These are phyloP conservation scores for Troglohyphantes excavatus DNA, from an alignment of 2,888 invertebrate genomes.

Conservation along the genomic window DNA sequence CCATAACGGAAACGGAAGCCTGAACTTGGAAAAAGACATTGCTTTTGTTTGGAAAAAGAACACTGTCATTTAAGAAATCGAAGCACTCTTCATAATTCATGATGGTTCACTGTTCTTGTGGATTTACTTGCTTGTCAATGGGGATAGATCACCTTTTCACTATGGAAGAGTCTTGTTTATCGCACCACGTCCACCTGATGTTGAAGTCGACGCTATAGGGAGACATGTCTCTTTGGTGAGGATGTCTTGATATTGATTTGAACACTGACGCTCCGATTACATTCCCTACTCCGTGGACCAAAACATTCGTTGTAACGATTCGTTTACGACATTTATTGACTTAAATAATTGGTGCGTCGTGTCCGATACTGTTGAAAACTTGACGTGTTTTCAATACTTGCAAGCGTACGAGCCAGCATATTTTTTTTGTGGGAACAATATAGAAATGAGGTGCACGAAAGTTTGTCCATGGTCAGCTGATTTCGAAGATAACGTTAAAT, in stretches of 20 bases:
- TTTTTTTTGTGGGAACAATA: too few relatives aligned
- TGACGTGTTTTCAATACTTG: not conserved
- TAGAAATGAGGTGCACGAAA: too few relatives aligned
- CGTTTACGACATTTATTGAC: not conserved
- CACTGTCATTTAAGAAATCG: not conserved
- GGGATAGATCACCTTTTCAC: not conserved
- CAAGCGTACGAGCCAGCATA: too few relatives aligned
- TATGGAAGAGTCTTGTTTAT: not conserved
- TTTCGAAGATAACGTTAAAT: too few relatives aligned
- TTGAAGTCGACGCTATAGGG: not conserved
- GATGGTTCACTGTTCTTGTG: not conserved
- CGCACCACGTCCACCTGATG: not conserved
- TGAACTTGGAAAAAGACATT: slow-evolving; percentile 18
- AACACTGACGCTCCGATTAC: not conserved
- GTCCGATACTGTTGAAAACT: not conserved
- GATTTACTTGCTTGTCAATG: not conserved
- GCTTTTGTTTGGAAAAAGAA: not conserved
- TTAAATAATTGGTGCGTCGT: not conserved
- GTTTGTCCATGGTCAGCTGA: too few relatives aligned
- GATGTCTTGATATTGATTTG: slow-evolving; percentile 16
- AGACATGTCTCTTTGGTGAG: not conserved
- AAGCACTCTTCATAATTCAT: not conserved
- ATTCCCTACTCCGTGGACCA: slow-evolving; percentile 30
- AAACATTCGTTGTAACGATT: not conserved
- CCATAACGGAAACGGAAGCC: slow-evolving; percentile 49